A percentile compares a stretch with the other conserved stretches of the same genome.
phyloP scores from a whole-genome alignment of 2,888 invertebrate genomes.

The Tupiocoris notatus region DNA sequence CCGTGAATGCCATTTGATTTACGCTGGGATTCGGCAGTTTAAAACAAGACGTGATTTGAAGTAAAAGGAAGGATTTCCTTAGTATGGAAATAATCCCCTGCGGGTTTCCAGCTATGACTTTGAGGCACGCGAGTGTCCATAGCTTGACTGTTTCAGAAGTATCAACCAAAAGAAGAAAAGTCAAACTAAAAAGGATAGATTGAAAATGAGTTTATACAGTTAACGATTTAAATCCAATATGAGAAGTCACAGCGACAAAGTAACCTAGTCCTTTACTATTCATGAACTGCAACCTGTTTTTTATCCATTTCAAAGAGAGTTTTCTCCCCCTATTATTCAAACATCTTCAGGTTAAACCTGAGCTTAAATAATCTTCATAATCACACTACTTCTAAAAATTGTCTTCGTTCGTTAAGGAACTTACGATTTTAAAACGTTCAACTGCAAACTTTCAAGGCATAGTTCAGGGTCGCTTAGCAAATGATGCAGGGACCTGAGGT shows the following conservation, averaged over 20 bases:
- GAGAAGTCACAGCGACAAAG: neutral
- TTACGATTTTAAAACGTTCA: conserved; percentile 29
- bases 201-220: neutral
- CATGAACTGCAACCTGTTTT: no score
- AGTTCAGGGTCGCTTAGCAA: conserved; percentile 19
- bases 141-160: neutral
- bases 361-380: no score
- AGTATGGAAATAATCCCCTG: conserved; percentile 2
- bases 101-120: conserved; percentile 20
- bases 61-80: neutral
- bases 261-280: no score
- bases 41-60: neutral
- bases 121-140: conserved; percentile 11
- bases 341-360: no score
- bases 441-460: neutral
- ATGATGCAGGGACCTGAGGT: conserved; percentile 14
- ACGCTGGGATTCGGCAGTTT: neutral
- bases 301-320: no score
- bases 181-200: conserved; percentile 25
- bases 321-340: no score
- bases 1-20: conserved; percentile 11
- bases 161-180: neutral
- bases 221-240: neutral
- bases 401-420: no score
- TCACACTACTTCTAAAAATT: no score